Percentiles rank a stretch among this genome's conserved stretches.
Conservation (phyloP, 2,113 vertebrate genomes). For the Odocoileus virginianus region DNA sequence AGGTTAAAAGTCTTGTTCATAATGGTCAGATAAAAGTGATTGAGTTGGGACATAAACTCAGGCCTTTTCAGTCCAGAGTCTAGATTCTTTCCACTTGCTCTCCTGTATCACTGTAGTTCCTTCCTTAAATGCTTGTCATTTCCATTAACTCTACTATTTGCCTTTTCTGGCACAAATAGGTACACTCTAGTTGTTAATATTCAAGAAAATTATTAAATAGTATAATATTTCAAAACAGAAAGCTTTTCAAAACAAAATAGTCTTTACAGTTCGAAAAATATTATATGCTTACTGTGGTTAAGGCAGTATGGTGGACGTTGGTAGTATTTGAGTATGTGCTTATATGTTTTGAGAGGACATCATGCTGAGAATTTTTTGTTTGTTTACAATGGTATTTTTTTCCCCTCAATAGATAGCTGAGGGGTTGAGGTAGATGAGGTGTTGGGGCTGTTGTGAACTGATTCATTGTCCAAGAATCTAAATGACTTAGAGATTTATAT, state of each 20-base stretch:
- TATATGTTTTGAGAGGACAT: not conserved
- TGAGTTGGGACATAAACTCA: not conserved
- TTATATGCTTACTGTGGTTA: not conserved
- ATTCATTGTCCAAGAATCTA: not conserved
- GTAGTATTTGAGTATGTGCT: not conserved
- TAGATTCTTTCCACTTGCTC: not conserved
- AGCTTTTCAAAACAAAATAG: not conserved
- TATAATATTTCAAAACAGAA: conserved; percentile 1
- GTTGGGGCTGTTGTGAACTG: not conserved
- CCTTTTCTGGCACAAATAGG: not conserved
- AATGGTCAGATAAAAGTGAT: not conserved
- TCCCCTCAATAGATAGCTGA: not conserved
- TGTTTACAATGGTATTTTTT: not conserved
- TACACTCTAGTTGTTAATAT: not conserved
- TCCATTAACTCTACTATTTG: not conserved
- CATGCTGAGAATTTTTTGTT: not conserved
- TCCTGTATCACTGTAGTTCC: not conserved
- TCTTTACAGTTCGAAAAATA: not conserved
- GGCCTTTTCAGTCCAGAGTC: not conserved
- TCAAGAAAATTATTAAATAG: not conserved
- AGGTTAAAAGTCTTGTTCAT: conserved; percentile 3
- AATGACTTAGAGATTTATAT: not conserved
- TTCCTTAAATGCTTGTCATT: not conserved
- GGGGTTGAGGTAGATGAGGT: not conserved
- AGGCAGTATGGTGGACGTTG: not conserved